phyloP scores from a whole-genome alignment of 1,140 invertebrate genomes.

The Ceratosolen fusciceps region DNA sequence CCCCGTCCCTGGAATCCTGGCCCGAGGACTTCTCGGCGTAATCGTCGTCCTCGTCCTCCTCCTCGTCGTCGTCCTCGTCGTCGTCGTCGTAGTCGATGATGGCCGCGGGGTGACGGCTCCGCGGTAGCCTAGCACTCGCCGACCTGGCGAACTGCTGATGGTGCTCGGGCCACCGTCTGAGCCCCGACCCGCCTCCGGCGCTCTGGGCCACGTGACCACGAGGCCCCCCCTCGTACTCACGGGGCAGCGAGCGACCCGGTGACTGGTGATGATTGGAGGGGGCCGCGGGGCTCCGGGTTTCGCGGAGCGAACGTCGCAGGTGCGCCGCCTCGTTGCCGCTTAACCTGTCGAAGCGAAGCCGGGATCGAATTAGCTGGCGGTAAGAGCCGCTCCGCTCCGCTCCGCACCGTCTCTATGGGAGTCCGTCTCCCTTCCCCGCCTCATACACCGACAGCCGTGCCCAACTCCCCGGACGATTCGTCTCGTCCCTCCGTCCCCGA shows the following conservation, averaged over 20 bases:
- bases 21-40: conserved; percentile 62
- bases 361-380: too few relatives aligned
- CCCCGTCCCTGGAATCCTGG: conserved; percentile 73
- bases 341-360: not conserved
- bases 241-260: conserved; percentile 51
- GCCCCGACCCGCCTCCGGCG: conserved; percentile 53
- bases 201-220: conserved; percentile 29
- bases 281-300: conserved; percentile 29
- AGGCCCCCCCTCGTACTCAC: conserved; percentile 44
- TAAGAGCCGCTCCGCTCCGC: too few relatives aligned
- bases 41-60: conserved; percentile 63
- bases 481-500: too few relatives aligned
- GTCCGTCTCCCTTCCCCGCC: too few relatives aligned
- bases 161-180: conserved; percentile 48
- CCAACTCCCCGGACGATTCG: too few relatives aligned
- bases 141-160: conserved; percentile 79
- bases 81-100: conserved; percentile 66
- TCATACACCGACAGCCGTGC: too few relatives aligned
- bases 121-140: conserved; percentile 83
- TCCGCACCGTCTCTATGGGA: too few relatives aligned
- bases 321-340: conserved; percentile 31
- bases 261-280: conserved; percentile 52
- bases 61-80: conserved; percentile 60
- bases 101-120: conserved; percentile 70
- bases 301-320: conserved; percentile 62